A percentile compares a stretch with the other conserved stretches of the same genome.
phyloP scores from a whole-genome alignment of 2,797 vertebrate genomes.

The Fistularia tabacaria region DNA sequence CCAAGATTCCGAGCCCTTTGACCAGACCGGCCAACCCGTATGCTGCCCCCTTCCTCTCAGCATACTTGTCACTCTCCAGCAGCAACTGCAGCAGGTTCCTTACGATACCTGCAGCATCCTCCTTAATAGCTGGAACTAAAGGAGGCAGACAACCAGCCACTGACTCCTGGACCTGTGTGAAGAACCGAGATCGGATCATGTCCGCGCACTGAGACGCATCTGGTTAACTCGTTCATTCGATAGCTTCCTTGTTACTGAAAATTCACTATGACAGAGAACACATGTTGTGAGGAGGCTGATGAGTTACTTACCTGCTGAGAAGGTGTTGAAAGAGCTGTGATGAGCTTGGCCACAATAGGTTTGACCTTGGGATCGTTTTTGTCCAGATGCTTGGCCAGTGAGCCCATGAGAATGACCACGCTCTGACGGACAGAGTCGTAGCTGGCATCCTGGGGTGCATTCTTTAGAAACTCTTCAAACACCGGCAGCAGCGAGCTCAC shows the following conservation, averaged over 20 bases:
- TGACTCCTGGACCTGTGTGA: slow-evolving; percentile 90
- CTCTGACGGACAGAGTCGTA: slow-evolving; percentile 97
- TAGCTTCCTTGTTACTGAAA: too few species aligned
- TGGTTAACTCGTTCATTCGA: too few species aligned
- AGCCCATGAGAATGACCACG: slow-evolving; percentile 98
- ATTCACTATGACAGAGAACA: background rate
- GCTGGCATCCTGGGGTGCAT: slow-evolving; percentile 93
- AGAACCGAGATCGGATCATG: background rate
- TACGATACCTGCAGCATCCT: slow-evolving; percentile 93
- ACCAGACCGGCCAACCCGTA: slow-evolving; percentile 95
- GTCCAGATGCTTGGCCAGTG: slow-evolving; percentile 96
- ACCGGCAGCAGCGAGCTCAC: slow-evolving; percentile 94
- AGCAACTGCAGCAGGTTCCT: slow-evolving; percentile 91
- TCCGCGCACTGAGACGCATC: too few species aligned
- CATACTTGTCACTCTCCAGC: slow-evolving; percentile 95
- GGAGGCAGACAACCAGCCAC: slow-evolving; percentile 94
- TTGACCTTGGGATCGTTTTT: slow-evolving; percentile 98
- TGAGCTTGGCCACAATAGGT: slow-evolving; percentile 96
- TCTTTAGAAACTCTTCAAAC: slow-evolving; percentile 96
- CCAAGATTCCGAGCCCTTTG: slow-evolving; percentile 94
- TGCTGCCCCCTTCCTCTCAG: slow-evolving; percentile 92
- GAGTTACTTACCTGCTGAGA: slow-evolving; percentile 86
- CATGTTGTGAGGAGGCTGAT: background rate
- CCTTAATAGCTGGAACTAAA: slow-evolving; percentile 93
- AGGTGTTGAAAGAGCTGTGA: slow-evolving; percentile 93